phyloP scores from a whole-genome alignment of 2,797 vertebrate genomes.

The Zalophus californianus region DNA sequence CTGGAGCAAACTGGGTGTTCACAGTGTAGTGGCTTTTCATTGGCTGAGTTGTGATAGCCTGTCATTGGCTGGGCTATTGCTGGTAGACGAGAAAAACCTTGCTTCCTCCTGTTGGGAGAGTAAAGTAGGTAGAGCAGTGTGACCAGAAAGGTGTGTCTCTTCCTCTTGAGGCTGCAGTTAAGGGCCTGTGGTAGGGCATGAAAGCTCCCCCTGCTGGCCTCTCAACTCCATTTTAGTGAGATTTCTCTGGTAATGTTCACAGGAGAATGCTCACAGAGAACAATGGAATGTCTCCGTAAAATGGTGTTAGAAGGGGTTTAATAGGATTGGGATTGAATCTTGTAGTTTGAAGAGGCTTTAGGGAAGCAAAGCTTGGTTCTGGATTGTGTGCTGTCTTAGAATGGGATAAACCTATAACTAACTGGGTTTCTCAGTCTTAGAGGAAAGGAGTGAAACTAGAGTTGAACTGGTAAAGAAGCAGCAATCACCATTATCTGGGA shows the following conservation, averaged over 20 bases:
- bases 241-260: not conserved
- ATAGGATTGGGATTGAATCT: not conserved
- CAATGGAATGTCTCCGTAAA: accelerated
- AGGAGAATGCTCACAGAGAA: not conserved
- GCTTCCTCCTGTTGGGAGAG: not conserved
- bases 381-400: not conserved
- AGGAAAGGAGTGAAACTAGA: not conserved
- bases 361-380: not conserved
- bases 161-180: not conserved
- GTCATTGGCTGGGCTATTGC: not conserved
- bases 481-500: not conserved
- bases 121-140: not conserved
- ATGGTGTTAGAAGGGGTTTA: not conserved
- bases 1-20: not conserved
- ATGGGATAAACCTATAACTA: not conserved
- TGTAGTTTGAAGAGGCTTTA: not conserved
- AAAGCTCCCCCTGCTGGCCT: not conserved
- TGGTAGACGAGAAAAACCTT: not conserved
- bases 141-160: not conserved
- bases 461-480: not conserved
- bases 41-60: not conserved
- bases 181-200: not conserved
- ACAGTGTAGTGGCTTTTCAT: not conserved
- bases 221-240: not conserved
- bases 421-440: not conserved